phyloP scores from a whole-genome alignment of 2,888 invertebrate genomes.

The Hymenopus coronatus region DNA sequence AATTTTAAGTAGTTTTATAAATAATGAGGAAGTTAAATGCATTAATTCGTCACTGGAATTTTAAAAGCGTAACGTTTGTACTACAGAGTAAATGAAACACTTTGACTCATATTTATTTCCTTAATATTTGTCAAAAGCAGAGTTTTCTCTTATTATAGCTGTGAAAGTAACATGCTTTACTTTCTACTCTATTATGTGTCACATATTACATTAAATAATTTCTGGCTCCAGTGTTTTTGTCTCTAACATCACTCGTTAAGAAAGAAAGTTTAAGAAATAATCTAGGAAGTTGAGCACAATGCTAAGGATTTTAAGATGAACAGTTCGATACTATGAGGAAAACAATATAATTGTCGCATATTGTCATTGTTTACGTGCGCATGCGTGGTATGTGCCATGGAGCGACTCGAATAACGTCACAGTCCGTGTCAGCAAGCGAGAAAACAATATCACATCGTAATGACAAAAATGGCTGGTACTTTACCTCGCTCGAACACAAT shows the following conservation, averaged over 20 bases:
- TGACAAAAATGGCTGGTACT: not conserved
- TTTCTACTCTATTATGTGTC: not conserved
- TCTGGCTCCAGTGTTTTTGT: not conserved
- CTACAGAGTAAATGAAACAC: too few species aligned
- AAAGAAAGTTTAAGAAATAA: not conserved
- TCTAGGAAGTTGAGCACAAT: not conserved
- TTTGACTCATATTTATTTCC: too few species aligned
- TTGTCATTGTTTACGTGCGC: not conserved
- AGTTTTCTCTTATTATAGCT: not conserved
- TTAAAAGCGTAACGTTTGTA: too few species aligned
- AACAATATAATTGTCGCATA: not conserved
- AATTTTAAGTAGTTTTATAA: too few species aligned
- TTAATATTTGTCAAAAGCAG: too few species aligned
- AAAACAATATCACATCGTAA: constrained; percentile 6
- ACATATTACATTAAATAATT: not conserved
- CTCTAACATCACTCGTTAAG: not conserved
- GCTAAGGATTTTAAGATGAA: not conserved
- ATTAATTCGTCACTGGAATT: too few species aligned
- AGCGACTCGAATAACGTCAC: not conserved
- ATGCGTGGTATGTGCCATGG: not conserved
- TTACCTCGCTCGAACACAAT: not conserved
- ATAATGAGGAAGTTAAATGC: too few species aligned
- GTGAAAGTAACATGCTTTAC: not conserved
- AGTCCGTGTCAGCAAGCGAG: not conserved
- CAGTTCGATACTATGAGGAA: not conserved